These are phyloP conservation scores for Drosophila bunnanda DNA, from an alignment of 2,888 invertebrate genomes.

Conservation along the genomic window DNA sequence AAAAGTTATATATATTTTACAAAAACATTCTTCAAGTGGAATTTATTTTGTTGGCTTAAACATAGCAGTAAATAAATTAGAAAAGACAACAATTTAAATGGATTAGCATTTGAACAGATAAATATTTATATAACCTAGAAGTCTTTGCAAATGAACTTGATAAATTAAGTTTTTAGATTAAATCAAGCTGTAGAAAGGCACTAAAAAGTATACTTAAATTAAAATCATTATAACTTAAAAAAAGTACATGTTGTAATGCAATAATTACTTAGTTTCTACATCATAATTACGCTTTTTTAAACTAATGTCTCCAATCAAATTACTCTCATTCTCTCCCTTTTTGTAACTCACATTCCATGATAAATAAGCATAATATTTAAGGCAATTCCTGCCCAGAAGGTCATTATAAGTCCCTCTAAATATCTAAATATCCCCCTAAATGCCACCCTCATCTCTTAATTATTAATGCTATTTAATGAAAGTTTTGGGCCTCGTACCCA, in stretches of 20 bases:
- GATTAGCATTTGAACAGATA: background rate
- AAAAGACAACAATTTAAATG: background rate
- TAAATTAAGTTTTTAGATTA: background rate
- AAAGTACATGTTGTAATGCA: background rate
- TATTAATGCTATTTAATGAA: constrained; percentile 74
- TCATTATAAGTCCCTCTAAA: constrained; percentile 76
- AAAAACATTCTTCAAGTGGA: background rate
- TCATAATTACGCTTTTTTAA: background rate
- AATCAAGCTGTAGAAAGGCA: background rate
- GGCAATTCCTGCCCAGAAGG: constrained; percentile 83
- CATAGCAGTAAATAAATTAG: background rate
- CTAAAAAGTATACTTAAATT: background rate
- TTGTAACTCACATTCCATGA: constrained; percentile 3
- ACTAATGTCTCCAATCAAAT: background rate
- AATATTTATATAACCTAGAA: no score
- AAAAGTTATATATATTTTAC: background rate
- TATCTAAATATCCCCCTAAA: background rate
- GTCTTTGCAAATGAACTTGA: background rate
- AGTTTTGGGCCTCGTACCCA: constrained; percentile 47
- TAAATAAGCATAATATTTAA: constrained; percentile 14
- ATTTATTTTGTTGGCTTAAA: background rate
- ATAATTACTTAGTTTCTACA: background rate
- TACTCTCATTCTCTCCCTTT: background rate
- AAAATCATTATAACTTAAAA: background rate
- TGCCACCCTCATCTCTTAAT: constrained; percentile 62